Conservation (phyloP, 2,113 vertebrate genomes). For the Tragelaphus buxtoni region DNA sequence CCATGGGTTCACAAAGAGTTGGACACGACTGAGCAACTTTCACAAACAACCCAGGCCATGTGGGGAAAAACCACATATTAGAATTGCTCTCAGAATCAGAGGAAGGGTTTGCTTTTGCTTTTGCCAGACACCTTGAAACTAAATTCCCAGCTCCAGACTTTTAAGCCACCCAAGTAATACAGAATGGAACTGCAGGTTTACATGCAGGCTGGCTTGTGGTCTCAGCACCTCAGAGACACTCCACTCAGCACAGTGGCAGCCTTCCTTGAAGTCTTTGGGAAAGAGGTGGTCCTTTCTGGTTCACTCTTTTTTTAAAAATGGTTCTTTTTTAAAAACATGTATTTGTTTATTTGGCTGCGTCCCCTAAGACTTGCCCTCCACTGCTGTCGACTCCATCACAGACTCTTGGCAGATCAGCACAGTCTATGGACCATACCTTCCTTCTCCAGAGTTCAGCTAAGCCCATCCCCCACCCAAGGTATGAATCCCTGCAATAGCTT, state of each 20-base stretch:
- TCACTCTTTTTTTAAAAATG: neutral
- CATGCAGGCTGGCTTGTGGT: neutral
- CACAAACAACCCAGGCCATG: neutral
- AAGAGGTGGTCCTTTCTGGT: neutral
- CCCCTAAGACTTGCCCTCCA: neutral
- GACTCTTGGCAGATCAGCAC: neutral
- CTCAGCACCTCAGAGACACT: neutral
- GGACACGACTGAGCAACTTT: neutral
- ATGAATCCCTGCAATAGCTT: neutral
- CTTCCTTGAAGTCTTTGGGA: neutral
- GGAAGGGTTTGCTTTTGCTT: neutral
- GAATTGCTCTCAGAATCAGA: neutral
- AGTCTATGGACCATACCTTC: neutral
- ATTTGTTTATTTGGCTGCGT: neutral
- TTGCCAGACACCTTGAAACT: neutral
- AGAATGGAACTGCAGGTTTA: neutral
- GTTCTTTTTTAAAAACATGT: neutral
- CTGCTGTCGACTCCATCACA: neutral
- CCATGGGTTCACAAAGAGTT: neutral
- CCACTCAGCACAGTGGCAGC: rapidly evolving
- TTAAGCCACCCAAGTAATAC: neutral
- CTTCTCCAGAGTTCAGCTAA: neutral
- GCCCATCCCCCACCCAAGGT: neutral
- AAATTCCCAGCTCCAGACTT: neutral
- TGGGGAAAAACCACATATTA: neutral